Conservation (phyloP, 2,113 vertebrate species). For the Oplegnathus fasciatus region DNA sequence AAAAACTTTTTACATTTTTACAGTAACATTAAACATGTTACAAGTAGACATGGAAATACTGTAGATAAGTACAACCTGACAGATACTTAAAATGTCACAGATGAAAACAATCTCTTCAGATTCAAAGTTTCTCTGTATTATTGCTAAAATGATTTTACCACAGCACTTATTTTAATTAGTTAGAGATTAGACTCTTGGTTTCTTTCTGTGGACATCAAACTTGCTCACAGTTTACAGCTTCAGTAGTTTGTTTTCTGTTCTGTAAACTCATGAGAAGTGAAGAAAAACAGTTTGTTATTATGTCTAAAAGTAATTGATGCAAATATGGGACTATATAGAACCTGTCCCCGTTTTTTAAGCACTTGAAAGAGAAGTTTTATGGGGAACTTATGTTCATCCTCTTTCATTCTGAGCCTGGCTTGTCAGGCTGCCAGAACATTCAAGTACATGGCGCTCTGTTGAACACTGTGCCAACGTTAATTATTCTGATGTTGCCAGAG, state of each 20-base stretch:
- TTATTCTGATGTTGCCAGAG: not conserved
- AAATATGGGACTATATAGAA: not conserved
- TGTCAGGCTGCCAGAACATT: slow-evolving; percentile 1
- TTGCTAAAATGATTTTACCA: not conserved
- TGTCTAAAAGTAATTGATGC: not conserved
- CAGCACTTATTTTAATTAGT: not conserved
- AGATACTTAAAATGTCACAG: not conserved
- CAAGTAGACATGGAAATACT: not conserved
- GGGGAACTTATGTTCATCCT: slow-evolving; percentile 9
- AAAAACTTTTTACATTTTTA: not conserved
- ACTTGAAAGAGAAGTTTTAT: slow-evolving; percentile 3
- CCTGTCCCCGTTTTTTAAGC: not conserved
- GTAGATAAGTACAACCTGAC: not conserved
- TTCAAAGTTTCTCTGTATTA: not conserved
- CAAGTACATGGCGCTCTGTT: not conserved
- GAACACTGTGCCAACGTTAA: slow-evolving; percentile 7
- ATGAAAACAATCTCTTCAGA: not conserved
- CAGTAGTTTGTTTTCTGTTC: not conserved
- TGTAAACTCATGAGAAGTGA: not conserved
- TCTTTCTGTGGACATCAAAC: not conserved
- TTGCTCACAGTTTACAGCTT: not conserved
- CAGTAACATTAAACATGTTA: not conserved
- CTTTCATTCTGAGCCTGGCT: not conserved
- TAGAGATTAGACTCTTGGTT: not conserved
- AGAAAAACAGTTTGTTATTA: not conserved